These are phyloP conservation scores for Aethina tumida DNA, from an alignment of 1,140 invertebrate species.

Conservation along the genomic window DNA sequence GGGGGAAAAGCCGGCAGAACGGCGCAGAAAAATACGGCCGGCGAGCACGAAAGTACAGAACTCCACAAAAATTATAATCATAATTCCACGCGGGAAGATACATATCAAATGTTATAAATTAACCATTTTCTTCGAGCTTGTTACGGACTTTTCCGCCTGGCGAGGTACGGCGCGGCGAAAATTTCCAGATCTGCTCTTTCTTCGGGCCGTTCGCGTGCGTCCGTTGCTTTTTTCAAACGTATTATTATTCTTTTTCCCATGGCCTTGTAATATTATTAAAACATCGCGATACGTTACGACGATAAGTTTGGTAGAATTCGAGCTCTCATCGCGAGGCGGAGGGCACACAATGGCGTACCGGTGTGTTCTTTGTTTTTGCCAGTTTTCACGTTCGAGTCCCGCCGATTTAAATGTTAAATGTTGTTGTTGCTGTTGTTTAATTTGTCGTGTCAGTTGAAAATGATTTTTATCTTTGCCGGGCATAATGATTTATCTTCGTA, in stretches of 20 bases:
- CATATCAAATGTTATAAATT: conserved; percentile 29
- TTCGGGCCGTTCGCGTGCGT: conserved; percentile 14
- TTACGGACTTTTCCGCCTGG: conserved; percentile 20
- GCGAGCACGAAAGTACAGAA: conserved; percentile 18
- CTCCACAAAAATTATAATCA: conserved; percentile 27
- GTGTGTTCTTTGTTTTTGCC: too few relatives aligned
- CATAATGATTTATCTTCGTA: too few relatives aligned
- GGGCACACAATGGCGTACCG: too few relatives aligned
- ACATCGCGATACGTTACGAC: conserved; percentile 12
- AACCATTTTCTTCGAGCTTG: conserved; percentile 23
- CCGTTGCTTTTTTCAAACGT: conserved; percentile 23
- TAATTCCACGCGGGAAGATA: conserved; percentile 24
- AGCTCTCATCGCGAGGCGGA: conserved; percentile 5
- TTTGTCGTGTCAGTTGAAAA: too few relatives aligned
- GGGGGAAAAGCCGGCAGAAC: conserved; percentile 6
- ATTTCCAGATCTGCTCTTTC: conserved; percentile 19
- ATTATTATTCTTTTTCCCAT: conserved; percentile 24
- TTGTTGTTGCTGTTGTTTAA: too few relatives aligned
- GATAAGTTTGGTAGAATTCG: conserved; percentile 6
- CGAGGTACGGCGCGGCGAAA: conserved; percentile 15
- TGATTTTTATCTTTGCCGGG: too few relatives aligned
- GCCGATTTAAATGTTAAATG: too few relatives aligned
- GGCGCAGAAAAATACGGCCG: conserved; percentile 19
- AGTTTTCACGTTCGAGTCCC: too few relatives aligned
- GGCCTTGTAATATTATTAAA: conserved; percentile 20